Conservation (phyloP, 2,888 invertebrate species). For the Malachius bipustulatus region DNA sequence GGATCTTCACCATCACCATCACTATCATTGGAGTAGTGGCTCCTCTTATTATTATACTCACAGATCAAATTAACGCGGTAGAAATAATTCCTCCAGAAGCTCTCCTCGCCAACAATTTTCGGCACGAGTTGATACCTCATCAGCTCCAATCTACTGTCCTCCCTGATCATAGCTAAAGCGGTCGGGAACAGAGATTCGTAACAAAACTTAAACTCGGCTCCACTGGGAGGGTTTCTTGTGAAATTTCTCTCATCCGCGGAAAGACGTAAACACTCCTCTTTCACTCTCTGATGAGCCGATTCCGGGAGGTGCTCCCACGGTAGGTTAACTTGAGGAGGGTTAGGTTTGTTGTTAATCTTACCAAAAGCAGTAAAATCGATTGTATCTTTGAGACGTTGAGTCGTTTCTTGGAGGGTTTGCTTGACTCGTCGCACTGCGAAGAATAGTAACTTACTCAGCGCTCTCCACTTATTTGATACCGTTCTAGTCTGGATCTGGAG, state of each 20-base stretch:
- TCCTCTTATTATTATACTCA: no score
- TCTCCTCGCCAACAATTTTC: not conserved
- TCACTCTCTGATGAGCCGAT: not conserved
- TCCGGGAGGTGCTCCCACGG: not conserved
- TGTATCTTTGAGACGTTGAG: no score
- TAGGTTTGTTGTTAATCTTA: no score
- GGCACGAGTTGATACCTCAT: not conserved
- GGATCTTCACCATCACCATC: no score
- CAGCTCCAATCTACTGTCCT: not conserved
- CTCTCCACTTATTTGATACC: no score
- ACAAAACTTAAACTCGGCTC: not conserved
- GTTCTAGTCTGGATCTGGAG: no score
- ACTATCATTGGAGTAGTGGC: no score
- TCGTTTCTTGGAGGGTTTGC: no score
- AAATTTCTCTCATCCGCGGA: not conserved
- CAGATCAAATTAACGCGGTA: slow-evolving; percentile 1
- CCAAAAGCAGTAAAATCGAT: no score
- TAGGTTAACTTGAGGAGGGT: not conserved
- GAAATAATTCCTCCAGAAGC: slow-evolving; percentile 3
- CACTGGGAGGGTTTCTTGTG: not conserved
- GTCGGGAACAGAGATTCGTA: not conserved
- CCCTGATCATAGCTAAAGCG: not conserved
- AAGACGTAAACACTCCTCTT: not conserved
- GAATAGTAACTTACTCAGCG: no score
- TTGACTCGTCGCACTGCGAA: no score